Conservation (phyloP, 2,888 invertebrate genomes). For the Oscheius myriophilus region DNA sequence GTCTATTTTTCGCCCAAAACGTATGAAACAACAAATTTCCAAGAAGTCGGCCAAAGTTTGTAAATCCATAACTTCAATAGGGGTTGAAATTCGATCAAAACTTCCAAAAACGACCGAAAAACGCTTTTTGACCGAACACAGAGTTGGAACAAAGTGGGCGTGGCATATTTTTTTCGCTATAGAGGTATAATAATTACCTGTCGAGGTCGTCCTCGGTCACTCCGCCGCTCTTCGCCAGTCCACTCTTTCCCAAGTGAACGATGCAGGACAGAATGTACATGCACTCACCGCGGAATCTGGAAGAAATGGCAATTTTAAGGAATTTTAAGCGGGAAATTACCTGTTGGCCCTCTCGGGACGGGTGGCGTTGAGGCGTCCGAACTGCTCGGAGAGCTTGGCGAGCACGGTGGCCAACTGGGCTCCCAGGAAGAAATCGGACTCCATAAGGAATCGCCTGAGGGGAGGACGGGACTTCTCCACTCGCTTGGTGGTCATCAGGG, state of each 20-base stretch:
- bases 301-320: conserved; percentile 29
- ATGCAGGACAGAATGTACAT: conserved; percentile 89
- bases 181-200: conserved; percentile 76
- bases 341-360: conserved; percentile 33
- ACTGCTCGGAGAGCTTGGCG: conserved; percentile 86
- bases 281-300: conserved; percentile 77
- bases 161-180: not conserved
- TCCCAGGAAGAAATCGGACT: conserved; percentile 94
- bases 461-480: conserved; percentile 43
- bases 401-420: conserved; percentile 90
- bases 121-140: no score
- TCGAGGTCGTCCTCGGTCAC: conserved; percentile 96
- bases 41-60: no score
- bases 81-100: no score
- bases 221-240: conserved; percentile 62
- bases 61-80: no score
- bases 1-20: no score
- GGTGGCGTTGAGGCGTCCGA: conserved; percentile 69
- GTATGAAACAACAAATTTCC: no score
- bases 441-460: conserved; percentile 81
- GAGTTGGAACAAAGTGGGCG: no score
- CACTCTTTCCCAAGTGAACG: conserved; percentile 85
- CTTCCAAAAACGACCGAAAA: no score
- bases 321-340: conserved; percentile 1
- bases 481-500: conserved; percentile 76